phyloP scores from a whole-genome alignment of 2,113 vertebrate genomes.

The Onychostoma macrolepis region DNA sequence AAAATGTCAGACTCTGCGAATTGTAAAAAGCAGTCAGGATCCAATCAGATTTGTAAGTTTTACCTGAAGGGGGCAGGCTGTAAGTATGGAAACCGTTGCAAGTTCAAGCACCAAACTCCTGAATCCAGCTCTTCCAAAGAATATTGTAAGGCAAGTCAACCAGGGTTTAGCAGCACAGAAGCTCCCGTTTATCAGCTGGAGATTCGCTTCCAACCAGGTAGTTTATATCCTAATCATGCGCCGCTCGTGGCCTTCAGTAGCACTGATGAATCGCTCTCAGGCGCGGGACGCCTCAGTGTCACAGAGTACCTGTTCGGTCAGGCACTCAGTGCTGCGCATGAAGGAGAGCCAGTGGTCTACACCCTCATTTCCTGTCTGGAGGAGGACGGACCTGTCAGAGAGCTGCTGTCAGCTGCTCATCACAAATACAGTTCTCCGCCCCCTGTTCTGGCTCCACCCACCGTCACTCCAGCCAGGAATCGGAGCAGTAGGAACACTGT shows the following conservation, averaged over 20 bases:
- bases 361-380: slow-evolving; percentile 87
- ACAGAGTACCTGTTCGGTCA: slow-evolving; percentile 88
- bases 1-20: slow-evolving; percentile 36
- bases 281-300: slow-evolving; percentile 84
- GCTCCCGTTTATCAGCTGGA: slow-evolving; percentile 87
- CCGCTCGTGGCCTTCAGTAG: slow-evolving; percentile 93
- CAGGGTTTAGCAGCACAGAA: slow-evolving; percentile 77
- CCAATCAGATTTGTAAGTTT: slow-evolving; percentile 82
- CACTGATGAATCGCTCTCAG: slow-evolving; percentile 82
- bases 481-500: slow-evolving; percentile 55
- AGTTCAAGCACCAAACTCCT: slow-evolving; percentile 85
- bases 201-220: slow-evolving; percentile 88
- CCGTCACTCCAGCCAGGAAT: slow-evolving; percentile 58
- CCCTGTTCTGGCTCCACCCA: slow-evolving; percentile 63
- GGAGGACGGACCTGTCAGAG: slow-evolving; percentile 81
- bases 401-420: slow-evolving; percentile 78
- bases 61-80: slow-evolving; percentile 85
- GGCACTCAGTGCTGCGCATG: slow-evolving; percentile 81
- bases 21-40: slow-evolving; percentile 39
- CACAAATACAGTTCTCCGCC: slow-evolving; percentile 89
- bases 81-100: slow-evolving; percentile 88
- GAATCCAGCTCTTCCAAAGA: slow-evolving; percentile 57
- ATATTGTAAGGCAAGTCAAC: slow-evolving; percentile 65
- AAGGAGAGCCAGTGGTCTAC: slow-evolving; percentile 86
- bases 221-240: slow-evolving; percentile 89